A percentile compares a stretch with the other conserved stretches of the same genome.
These are phyloP conservation scores for Ophiothrix spiculata DNA, from an alignment of 35 echinoderm and acorn worm genomes.

Conservation along the genomic window DNA sequence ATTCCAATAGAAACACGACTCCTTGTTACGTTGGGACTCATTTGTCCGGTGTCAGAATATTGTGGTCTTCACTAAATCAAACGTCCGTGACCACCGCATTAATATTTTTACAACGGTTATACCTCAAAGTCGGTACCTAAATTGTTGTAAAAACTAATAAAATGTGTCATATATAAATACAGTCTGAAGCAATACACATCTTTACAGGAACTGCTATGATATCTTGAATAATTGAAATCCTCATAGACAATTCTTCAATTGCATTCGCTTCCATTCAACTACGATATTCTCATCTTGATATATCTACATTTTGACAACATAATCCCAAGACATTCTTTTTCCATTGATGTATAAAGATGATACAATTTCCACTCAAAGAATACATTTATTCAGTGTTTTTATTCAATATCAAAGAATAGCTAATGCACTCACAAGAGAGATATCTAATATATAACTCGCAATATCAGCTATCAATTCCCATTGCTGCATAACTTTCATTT, in stretches of 20 bases:
- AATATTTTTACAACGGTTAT: not conserved
- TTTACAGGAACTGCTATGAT: not conserved
- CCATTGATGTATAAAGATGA: not conserved
- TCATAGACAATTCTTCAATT: not conserved
- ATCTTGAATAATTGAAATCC: not conserved
- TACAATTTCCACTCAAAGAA: not conserved
- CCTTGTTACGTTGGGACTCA: not conserved
- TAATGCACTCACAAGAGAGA: not conserved
- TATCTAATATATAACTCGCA: not conserved
- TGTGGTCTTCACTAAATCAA: not conserved
- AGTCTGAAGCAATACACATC: not conserved
- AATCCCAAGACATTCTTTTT: not conserved
- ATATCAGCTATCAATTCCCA: not conserved
- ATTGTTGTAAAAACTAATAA: not conserved
- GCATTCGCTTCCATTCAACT: not conserved
- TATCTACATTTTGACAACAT: not conserved
- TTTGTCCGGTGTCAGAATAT: not conserved
- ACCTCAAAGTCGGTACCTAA: too few relatives aligned
- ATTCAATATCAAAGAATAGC: not conserved
- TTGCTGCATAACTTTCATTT: not conserved
- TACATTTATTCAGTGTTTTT: not conserved
- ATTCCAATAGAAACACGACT: not conserved
- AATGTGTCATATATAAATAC: not conserved
- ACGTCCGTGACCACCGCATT: not conserved
- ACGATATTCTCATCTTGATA: not conserved